A percentile compares a stretch with the other conserved stretches of the same genome.
phyloP scores from a whole-genome alignment of 2,797 vertebrate genomes.

The Chromobotia macracanthus region DNA sequence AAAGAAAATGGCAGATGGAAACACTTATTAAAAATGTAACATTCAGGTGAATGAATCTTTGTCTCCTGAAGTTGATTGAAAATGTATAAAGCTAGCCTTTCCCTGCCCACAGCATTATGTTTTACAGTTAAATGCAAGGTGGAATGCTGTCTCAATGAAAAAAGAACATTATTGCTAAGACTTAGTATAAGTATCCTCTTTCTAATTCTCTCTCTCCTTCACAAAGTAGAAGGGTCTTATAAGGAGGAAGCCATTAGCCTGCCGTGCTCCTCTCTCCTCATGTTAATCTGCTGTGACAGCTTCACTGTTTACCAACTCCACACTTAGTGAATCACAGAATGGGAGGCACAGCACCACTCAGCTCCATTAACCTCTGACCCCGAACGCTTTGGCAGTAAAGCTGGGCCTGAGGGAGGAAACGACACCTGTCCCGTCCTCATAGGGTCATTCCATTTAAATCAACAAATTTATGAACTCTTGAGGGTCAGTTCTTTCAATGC shows the following conservation, averaged over 20 bases:
- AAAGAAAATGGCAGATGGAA: too few relatives aligned
- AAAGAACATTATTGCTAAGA: too few relatives aligned
- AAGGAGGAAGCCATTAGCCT: conserved; percentile 75
- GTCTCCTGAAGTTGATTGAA: too few relatives aligned
- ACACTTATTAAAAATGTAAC: too few relatives aligned
- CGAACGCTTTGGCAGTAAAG: conserved; percentile 67
- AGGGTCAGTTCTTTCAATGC: conserved; percentile 8
- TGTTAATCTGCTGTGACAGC: conserved; percentile 84
- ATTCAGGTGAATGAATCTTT: too few relatives aligned
- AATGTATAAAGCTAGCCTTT: too few relatives aligned
- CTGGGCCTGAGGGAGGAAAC: conserved; percentile 66
- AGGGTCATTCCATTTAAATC: conserved; percentile 32
- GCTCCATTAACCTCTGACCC: conserved; percentile 84
- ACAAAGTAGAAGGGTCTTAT: conserved; percentile 64
- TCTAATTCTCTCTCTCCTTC: conserved; percentile 1
- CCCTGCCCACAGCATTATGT: too few relatives aligned
- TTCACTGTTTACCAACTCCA: conserved; percentile 84
- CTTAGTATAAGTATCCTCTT: conserved; percentile 7
- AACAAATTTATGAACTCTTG: conserved; percentile 20
- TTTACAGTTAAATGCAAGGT: too few relatives aligned
- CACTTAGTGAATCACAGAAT: conserved; percentile 74
- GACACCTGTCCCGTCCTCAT: conserved; percentile 72
- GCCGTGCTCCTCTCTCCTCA: conserved; percentile 68
- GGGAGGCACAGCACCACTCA: conserved; percentile 75
- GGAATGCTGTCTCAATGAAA: too few relatives aligned